Percentiles rank a stretch among this genome's conserved stretches.
Conservation (phyloP, 1,140 invertebrate genomes). For the Pristionchus pacificus region DNA sequence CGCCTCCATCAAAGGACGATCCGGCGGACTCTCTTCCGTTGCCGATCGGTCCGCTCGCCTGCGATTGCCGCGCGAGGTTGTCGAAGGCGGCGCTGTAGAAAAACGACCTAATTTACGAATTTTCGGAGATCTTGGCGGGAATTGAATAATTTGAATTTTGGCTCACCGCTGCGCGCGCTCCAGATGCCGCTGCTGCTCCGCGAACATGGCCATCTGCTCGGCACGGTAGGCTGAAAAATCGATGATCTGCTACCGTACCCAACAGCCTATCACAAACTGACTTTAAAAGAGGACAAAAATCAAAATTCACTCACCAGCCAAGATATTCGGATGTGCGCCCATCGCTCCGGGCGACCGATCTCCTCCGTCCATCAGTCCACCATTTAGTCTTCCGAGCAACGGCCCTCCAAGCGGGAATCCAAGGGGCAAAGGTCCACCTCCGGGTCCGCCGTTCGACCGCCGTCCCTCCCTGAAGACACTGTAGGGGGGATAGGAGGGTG, state of each 20-base stretch:
- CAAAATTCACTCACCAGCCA: too few species aligned
- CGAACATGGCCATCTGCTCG: slow-evolving; percentile 40
- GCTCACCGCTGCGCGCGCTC: slow-evolving; percentile 41
- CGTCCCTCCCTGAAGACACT: not conserved
- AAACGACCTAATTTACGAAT: not conserved
- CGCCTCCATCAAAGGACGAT: not conserved
- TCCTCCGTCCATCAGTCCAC: too few species aligned
- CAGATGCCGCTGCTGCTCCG: slow-evolving; percentile 43
- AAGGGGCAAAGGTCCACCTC: slow-evolving; percentile 22
- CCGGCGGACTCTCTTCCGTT: not conserved
- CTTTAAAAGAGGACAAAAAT: too few species aligned
- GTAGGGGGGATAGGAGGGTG: too few species aligned
- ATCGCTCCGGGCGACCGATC: too few species aligned
- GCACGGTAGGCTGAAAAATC: slow-evolving; percentile 39
- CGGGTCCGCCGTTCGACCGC: not conserved
- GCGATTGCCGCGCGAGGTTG: slow-evolving; percentile 12
- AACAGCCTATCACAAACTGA: too few species aligned
- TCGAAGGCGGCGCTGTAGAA: slow-evolving; percentile 19
- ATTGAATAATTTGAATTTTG: not conserved
- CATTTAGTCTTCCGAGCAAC: too few species aligned
- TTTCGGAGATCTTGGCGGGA: not conserved
- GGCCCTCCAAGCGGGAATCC: slow-evolving; percentile 16
- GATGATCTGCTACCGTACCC: too few species aligned
- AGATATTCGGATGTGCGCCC: too few species aligned
- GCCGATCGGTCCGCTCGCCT: not conserved